Evolutionary conservation across 92 coral and sea anemone species (phyloP), one percentile per base, ranked within the genome.

Genomic region (Chrysogorgia sp.): DNA sequence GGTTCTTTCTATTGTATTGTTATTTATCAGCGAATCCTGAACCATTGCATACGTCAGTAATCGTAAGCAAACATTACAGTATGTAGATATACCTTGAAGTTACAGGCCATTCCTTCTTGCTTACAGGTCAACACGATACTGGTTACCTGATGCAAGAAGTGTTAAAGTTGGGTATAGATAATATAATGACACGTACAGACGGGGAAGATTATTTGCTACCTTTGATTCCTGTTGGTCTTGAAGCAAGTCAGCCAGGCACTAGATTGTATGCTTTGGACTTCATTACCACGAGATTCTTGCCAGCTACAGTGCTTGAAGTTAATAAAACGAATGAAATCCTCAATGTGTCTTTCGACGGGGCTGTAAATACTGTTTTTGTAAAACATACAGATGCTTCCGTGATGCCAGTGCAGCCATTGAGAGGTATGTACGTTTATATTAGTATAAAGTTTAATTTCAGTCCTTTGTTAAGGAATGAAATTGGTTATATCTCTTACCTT

Each of bases 71-170:
- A n/a, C n/a, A n/a, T n/a, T n/a, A n/a, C n/a, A n/a, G n/a, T n/a
- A n/a, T n/a, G n/a, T n/a, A n/a, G n/a, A n/a, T n/a, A n/a, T n/a
- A n/a, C n/a, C n/a, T n/a, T n/a, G n/a, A n/a, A n/a, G n/a, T n/a
- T n/a, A n/a, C n/a, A n/a, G n/a, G n/a, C n/a, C 15, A 7, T 47
- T 47, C n/a, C 53, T n/a, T 47, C 15, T 7, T 47, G 7, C 14
- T 4, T 52, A 23, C 32, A 57, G 63, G 63, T 24, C 47, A 2
- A 34, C 15, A 40, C 2, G 72, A 22, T 33, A 8, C 43, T 12
- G 56, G 40, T 45, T 69, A 69, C 20, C 25, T 60, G 22, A 69
- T 45, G 24, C 60, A 43, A 53, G 47, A 31, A 19, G 76, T 69
- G 0, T 24, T 69, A 34, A 69, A 45, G 48, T 31, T 45, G 26